Conservation (phyloP, 2,888 invertebrate species). For the Sepiola atlantica region DNA sequence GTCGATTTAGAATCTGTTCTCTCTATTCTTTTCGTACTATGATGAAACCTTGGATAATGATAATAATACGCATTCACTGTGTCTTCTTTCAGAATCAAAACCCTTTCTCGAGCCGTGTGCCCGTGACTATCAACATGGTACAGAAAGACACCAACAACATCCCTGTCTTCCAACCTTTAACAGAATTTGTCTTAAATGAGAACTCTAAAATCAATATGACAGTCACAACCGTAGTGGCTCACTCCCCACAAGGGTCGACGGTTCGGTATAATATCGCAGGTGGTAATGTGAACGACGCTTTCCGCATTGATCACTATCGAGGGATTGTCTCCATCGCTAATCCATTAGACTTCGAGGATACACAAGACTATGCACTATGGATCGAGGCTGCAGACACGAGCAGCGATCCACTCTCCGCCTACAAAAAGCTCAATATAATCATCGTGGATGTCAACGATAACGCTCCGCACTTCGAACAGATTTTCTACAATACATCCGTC, state of each 20-base stretch:
- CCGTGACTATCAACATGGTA: slow-evolving; percentile 85
- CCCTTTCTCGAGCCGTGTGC: slow-evolving; percentile 76
- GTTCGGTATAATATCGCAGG: slow-evolving; percentile 87
- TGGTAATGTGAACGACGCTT: slow-evolving; percentile 87
- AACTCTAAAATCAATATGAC: slow-evolving; percentile 71
- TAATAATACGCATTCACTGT: not conserved
- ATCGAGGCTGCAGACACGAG: slow-evolving; percentile 77
- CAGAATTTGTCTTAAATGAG: slow-evolving; percentile 78
- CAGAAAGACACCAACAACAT: slow-evolving; percentile 81
- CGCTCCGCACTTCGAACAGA: slow-evolving; percentile 84
- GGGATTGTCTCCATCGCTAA: slow-evolving; percentile 61
- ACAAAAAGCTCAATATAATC: slow-evolving; percentile 82
- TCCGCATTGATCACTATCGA: slow-evolving; percentile 57
- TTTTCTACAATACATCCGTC: slow-evolving; percentile 88
- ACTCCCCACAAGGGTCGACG: slow-evolving; percentile 77
- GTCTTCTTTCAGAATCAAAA: slow-evolving; percentile 38
- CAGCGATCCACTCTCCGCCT: slow-evolving; percentile 58
- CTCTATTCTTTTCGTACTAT: too few relatives aligned
- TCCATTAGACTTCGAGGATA: slow-evolving; percentile 65
- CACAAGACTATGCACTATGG: slow-evolving; percentile 63
- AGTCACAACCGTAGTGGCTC: slow-evolving; percentile 87
- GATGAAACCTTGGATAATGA: too few relatives aligned
- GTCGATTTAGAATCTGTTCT: too few relatives aligned
- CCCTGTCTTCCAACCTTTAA: slow-evolving; percentile 80
- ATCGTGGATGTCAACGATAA: slow-evolving; percentile 96